Conservation (phyloP, 2,113 vertebrate genomes). For the Hiodon alosoides region DNA sequence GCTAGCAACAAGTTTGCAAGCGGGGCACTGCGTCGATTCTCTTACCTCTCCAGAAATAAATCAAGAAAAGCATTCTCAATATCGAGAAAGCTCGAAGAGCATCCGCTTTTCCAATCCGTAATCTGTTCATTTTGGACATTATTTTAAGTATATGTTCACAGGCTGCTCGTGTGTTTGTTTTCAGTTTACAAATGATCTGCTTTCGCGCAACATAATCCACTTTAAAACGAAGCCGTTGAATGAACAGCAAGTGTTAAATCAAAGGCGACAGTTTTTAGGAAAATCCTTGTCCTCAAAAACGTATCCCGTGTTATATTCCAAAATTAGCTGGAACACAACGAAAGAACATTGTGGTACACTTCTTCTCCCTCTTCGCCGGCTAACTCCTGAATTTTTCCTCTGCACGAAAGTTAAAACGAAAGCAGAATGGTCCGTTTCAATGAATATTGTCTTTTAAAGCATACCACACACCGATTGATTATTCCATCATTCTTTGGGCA, state of each 20-base stretch:
- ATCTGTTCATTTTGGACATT: constrained; percentile 35
- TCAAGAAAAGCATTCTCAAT: constrained; percentile 21
- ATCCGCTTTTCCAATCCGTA: constrained; percentile 26
- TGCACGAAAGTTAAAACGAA: constrained; percentile 19
- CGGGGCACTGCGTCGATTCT: neutral
- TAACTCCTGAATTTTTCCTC: constrained; percentile 11
- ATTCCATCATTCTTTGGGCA: constrained; percentile 20
- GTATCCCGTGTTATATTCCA: constrained; percentile 12
- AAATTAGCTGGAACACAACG: neutral
- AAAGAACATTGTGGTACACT: neutral
- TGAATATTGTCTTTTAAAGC: neutral
- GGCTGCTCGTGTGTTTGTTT: neutral
- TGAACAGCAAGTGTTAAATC: constrained; percentile 1
- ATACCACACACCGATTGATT: constrained; percentile 2
- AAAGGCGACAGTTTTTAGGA: neutral
- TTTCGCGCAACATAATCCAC: constrained; percentile 23
- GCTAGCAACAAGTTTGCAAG: constrained; percentile 28
- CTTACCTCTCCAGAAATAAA: constrained; percentile 37
- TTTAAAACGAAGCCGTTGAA: neutral
- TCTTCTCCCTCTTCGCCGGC: neutral
- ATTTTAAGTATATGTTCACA: constrained; percentile 17
- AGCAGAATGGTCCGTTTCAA: neutral
- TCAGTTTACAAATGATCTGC: neutral
- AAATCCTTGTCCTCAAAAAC: constrained; percentile 9
- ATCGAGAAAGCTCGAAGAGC: constrained; percentile 22